Evolutionary conservation across 2,888 invertebrate genomes (phyloP), one percentile per base, ranked within the genome.

Genomic region (Drosophila ustulata): DNA sequence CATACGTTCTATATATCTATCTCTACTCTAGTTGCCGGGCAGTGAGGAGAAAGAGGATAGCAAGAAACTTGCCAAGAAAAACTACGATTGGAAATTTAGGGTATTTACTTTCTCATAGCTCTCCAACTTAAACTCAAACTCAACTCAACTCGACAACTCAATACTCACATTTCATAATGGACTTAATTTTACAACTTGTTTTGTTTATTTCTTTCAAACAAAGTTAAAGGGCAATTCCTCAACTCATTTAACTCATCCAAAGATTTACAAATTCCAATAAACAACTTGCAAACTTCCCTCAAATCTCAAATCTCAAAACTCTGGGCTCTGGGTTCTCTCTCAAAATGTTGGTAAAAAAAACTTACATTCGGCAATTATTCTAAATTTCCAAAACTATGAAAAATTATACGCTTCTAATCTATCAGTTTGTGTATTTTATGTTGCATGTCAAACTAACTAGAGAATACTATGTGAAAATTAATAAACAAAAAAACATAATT

Each of bases 71-170:
- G 88, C 90, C 86, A 90, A 90, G 89, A 92, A 92, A 92, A 92
- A 92, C 92, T 92, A 92, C 93, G 93, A 93, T 91, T 93, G 93
- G 93, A 93, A 93, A 93, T 93, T 93, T 93, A 93, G 93, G 93
- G 93, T 93, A 93, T 92, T 90, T 91, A 90, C 84, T 59, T 71
- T 70, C 47, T 58, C 53, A 46, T 58, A 70, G 59, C 69, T 50
- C 69, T 50, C 25, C 55, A 66, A 55, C 53, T 25, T 11, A 51
- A 45, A 51, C 59, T 61, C 51, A 26, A 69, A 55, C 45, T 51
- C 46, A 63, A 46, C 26, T 25, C n/a, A 53, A 39, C 18, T 28
- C 25, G 34, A 9, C 9, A 34, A 34, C 34, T 34, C 34, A 47
- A 49, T 32, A 53, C 53, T 30, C 18, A 49, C 18, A 49, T 45